Conservation (phyloP, 2,888 invertebrate genomes). For the Tenthredo notha region DNA sequence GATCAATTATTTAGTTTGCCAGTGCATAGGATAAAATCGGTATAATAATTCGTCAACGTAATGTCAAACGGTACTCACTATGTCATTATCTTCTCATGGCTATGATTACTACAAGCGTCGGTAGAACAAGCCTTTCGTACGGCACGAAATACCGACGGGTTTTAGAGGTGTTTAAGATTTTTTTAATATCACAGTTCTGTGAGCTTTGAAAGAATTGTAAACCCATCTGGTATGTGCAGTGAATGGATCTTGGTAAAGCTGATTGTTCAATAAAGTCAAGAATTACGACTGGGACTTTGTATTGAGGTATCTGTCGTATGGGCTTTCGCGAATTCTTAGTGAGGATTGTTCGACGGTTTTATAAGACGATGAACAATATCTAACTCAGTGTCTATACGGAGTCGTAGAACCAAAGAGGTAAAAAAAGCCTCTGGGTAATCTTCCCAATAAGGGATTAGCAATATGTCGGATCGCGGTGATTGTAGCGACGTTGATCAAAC, state of each 20-base stretch:
- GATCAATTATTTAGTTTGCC: neutral
- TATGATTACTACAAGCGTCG: constrained; percentile 36
- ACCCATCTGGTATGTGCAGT: constrained; percentile 15
- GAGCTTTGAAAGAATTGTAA: neutral
- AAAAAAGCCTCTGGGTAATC: neutral
- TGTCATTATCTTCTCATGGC: neutral
- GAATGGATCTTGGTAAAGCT: neutral
- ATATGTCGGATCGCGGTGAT: constrained; percentile 74
- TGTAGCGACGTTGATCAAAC: constrained; percentile 73
- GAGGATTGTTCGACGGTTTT: neutral
- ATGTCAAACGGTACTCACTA: neutral
- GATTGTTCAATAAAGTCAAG: neutral
- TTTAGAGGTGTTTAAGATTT: neutral
- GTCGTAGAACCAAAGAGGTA: neutral
- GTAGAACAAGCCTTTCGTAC: constrained; percentile 26
- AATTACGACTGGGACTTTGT: neutral
- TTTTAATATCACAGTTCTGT: neutral
- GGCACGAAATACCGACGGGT: constrained; percentile 35
- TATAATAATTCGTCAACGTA: neutral
- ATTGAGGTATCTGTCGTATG: neutral
- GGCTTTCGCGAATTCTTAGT: neutral
- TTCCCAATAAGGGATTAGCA: constrained; percentile 19
- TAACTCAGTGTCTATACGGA: neutral
- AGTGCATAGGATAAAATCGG: neutral
- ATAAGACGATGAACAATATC: neutral